Evolutionary conservation across 2,888 invertebrate genomes (phyloP).

Genomic region (Mythimna ferrago): DNA sequence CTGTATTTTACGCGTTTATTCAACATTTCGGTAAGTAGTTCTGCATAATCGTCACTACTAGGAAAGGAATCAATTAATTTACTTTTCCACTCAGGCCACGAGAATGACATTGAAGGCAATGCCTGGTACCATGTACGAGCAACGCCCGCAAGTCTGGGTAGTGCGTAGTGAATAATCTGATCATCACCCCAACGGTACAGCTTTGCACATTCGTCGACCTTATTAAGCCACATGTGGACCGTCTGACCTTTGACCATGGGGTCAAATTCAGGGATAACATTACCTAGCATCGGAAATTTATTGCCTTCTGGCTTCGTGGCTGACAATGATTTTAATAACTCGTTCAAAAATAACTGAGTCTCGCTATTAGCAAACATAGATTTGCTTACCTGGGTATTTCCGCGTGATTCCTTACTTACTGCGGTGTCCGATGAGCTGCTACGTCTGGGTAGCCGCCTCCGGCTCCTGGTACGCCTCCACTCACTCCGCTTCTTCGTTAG

Average conservation of each 20-base stretch:
- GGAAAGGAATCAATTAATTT: constrained; percentile 23
- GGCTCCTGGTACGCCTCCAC: too few species aligned
- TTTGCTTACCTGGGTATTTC: too few species aligned
- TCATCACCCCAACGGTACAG: too few species aligned
- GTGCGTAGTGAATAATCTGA: constrained; percentile 9
- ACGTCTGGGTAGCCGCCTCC: too few species aligned
- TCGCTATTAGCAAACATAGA: too few species aligned
- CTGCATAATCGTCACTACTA: constrained; percentile 3
- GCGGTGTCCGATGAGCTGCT: too few species aligned
- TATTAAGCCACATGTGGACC: not conserved
- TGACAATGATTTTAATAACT: constrained; percentile 4
- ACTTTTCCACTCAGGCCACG: constrained; percentile 51
- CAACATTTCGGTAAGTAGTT: not conserved
- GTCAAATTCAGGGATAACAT: constrained; percentile 6
- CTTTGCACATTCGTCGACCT: too few species aligned
- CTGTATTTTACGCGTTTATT: constrained; percentile 8
- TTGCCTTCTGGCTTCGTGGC: too few species aligned
- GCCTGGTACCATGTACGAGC: constrained; percentile 25
- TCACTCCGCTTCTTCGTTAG: too few species aligned
- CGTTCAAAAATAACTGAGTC: not conserved
- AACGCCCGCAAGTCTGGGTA: constrained; percentile 21
- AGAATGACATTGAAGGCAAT: constrained; percentile 21
- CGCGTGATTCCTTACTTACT: too few species aligned
- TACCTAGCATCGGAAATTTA: too few species aligned
- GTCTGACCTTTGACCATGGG: constrained; percentile 24